Evolutionary conservation across 2,888 invertebrate species (phyloP).

Genomic region (Aleiodes testaceus): DNA sequence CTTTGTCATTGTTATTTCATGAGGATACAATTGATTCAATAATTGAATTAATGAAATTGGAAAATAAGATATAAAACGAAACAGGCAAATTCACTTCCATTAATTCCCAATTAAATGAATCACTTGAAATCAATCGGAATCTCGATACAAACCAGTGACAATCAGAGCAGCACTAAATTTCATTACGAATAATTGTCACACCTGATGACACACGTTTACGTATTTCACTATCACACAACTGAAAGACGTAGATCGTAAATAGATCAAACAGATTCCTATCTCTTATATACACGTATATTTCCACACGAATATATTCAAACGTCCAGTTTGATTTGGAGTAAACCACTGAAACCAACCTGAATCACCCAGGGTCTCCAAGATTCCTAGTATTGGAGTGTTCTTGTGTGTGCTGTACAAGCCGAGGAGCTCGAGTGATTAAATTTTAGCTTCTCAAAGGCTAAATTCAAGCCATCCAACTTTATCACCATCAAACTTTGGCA

Average conservation of each 20-base stretch:
- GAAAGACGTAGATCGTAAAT: slow-evolving; percentile 37
- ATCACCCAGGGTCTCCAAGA: slow-evolving; percentile 31
- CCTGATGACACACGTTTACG: slow-evolving; percentile 21
- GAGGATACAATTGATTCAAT: no score
- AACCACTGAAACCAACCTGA: slow-evolving; percentile 41
- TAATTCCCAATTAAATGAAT: slow-evolving; percentile 1
- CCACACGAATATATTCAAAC: neutral
- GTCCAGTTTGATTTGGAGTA: slow-evolving; percentile 40
- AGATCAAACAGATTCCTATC: slow-evolving; percentile 40
- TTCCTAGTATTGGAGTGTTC: neutral
- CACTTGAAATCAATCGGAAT: neutral
- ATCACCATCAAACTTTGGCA: slow-evolving; percentile 2
- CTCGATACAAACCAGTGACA: slow-evolving; percentile 15
- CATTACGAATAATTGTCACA: slow-evolving; percentile 31
- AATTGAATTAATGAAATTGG: no score
- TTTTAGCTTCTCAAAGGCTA: slow-evolving; percentile 37
- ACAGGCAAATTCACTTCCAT: neutral
- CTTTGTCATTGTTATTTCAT: no score
- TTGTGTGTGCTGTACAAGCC: slow-evolving; percentile 7
- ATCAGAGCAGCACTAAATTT: slow-evolving; percentile 27
- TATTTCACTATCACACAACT: slow-evolving; percentile 11
- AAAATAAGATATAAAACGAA: neutral
- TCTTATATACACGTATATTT: neutral
- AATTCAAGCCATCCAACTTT: slow-evolving; percentile 14
- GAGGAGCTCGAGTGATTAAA: slow-evolving; percentile 40